These are phyloP conservation scores for Oasisia sp. DNA, from an alignment of 2,888 invertebrate species.

Conservation along the genomic window DNA sequence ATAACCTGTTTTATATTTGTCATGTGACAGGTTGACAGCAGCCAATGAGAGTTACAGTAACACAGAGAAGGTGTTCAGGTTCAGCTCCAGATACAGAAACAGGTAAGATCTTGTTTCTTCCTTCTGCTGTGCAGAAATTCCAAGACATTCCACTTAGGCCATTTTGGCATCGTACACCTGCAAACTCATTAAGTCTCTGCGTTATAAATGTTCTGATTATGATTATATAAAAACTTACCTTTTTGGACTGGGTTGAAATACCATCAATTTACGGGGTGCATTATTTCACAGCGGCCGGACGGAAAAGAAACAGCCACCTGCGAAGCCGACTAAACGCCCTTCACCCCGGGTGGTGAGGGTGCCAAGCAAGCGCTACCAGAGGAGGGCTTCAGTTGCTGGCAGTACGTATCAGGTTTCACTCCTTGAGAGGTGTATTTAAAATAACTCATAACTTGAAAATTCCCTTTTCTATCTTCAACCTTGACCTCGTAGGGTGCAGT, in stretches of 20 bases:
- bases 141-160: too few relatives aligned
- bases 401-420: neutral
- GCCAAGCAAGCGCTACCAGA: conserved; percentile 56
- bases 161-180: too few relatives aligned
- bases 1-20: neutral
- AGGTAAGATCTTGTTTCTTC: conserved; percentile 66
- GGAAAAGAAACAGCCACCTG: neutral
- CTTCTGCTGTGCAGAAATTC: too few relatives aligned
- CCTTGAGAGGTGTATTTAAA: neutral
- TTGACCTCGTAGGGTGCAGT: too few relatives aligned
- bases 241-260: neutral
- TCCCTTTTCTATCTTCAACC: too few relatives aligned
- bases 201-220: too few relatives aligned
- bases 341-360: conserved; percentile 40
- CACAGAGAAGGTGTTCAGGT: conserved; percentile 77
- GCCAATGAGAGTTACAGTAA: conserved; percentile 47
- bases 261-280: neutral
- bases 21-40: conserved; percentile 53
- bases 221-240: too few relatives aligned
- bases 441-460: neutral
- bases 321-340: neutral
- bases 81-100: conserved; percentile 83
- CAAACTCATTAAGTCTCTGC: too few relatives aligned
- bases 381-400: conserved; percentile 45
- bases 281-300: neutral